Evolutionary conservation across 2,888 invertebrate species (phyloP).

Genomic region (Crepidodera aurea): DNA sequence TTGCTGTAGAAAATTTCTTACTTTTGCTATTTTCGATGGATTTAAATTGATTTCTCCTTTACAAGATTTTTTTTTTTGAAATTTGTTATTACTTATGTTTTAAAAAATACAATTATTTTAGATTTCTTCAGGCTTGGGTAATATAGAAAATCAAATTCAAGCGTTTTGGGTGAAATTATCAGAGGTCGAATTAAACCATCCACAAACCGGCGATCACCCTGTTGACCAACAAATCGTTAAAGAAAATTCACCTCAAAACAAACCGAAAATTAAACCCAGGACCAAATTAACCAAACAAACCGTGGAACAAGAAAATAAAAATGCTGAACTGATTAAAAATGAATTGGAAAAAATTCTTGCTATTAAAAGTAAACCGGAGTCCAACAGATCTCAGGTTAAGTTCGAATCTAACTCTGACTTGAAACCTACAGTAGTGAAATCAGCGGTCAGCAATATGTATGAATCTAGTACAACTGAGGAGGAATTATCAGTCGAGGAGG

Average conservation of each 20-base stretch:
- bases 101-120: too few species aligned
- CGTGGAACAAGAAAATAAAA: slow-evolving; percentile 10
- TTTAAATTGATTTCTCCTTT: too few species aligned
- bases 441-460: slow-evolving; percentile 1
- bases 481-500: not conserved
- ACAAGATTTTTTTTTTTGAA: too few species aligned
- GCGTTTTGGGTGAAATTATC: slow-evolving; percentile 56
- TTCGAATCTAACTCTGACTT: not conserved
- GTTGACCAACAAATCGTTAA: not conserved
- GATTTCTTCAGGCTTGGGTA: slow-evolving; percentile 52
- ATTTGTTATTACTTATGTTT: too few species aligned
- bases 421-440: slow-evolving; percentile 3
- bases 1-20: too few species aligned
- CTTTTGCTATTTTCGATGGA: too few species aligned
- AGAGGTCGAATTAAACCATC: slow-evolving; percentile 48
- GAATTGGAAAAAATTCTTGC: slow-evolving; percentile 29
- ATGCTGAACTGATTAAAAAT: slow-evolving; percentile 25
- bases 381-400: not conserved
- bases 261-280: slow-evolving; percentile 42
- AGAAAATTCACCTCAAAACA: slow-evolving; percentile 21
- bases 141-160: slow-evolving; percentile 58
- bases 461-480: not conserved
- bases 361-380: not conserved
- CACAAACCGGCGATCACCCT: slow-evolving; percentile 6
- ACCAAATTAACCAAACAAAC: slow-evolving; percentile 37